phyloP scores from a whole-genome alignment of 2,888 invertebrate species.

The Seira musarum region DNA sequence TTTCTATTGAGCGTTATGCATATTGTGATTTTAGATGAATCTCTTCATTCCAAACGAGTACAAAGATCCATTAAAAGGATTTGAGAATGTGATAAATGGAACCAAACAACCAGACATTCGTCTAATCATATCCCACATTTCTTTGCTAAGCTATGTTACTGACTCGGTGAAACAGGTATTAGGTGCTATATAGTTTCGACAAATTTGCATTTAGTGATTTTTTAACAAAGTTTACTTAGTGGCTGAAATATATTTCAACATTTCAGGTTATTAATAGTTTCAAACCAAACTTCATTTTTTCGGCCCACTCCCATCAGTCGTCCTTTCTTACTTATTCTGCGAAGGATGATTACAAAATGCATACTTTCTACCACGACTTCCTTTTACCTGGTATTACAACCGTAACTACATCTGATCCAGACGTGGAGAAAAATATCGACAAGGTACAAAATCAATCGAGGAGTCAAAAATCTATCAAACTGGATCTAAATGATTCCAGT shows the following conservation, averaged over 20 bases:
- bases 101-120: constrained; percentile 52
- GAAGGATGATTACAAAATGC: too few species aligned
- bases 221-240: too few species aligned
- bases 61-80: constrained; percentile 54
- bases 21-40: constrained; percentile 50
- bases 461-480: neutral
- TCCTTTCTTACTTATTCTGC: constrained; percentile 73
- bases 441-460: neutral
- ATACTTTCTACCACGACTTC: constrained; percentile 54
- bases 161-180: constrained; percentile 61
- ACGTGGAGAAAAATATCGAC: neutral
- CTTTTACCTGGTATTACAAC: constrained; percentile 12
- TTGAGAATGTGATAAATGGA: constrained; percentile 47
- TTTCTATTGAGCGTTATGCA: too few species aligned
- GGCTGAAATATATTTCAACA: too few species aligned
- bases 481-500: constrained; percentile 22
- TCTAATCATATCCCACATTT: constrained; percentile 61
- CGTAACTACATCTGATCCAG: neutral
- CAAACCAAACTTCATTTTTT: constrained; percentile 80
- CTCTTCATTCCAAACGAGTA: constrained; percentile 61
- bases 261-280: constrained; percentile 78
- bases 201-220: too few species aligned
- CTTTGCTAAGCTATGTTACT: constrained; percentile 59
- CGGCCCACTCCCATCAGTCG: constrained; percentile 81
- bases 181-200: too few species aligned